A percentile compares a stretch with the other conserved stretches of the same genome.
Evolutionary conservation across 2,888 invertebrate genomes (phyloP).

Genomic region (Hipparchia sbordonii): DNA sequence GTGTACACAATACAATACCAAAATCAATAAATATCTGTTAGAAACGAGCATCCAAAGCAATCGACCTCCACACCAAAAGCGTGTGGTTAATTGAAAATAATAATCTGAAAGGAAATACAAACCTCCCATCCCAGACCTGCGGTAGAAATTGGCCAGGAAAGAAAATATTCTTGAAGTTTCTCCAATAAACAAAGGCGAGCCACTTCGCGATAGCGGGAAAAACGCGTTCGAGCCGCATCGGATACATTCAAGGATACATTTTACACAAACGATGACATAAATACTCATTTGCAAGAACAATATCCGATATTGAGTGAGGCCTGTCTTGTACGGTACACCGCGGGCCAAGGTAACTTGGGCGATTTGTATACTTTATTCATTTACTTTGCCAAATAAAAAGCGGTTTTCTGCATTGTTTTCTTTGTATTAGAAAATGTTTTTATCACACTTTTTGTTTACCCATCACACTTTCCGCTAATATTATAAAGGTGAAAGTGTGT

Average conservation of each 20-base stretch:
- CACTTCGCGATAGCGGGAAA: constrained; percentile 55
- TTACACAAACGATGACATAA: constrained; percentile 80
- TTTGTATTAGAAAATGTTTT: neutral
- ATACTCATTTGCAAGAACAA: constrained; percentile 82
- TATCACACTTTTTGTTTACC: neutral
- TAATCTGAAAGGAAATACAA: constrained; percentile 15
- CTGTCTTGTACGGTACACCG: constrained; percentile 64
- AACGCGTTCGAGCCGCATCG: constrained; percentile 55
- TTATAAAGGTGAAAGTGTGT: no score
- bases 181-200: constrained; percentile 49
- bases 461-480: neutral
- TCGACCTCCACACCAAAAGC: neutral
- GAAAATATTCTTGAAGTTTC: constrained; percentile 48
- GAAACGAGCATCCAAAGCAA: neutral
- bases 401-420: neutral
- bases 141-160: constrained; percentile 42
- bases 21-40: neutral
- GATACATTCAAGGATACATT: constrained; percentile 76
- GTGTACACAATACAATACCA: neutral
- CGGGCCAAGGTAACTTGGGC: constrained; percentile 24
- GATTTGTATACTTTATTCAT: constrained; percentile 1
- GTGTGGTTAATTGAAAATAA: constrained; percentile 23
- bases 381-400: constrained; percentile 2
- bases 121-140: constrained; percentile 21
- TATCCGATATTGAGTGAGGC: constrained; percentile 82